A percentile compares a stretch with the other conserved stretches of the same genome.
Conservation (phyloP, 2,888 invertebrate species). For the Nasonovia ribisnigri region DNA sequence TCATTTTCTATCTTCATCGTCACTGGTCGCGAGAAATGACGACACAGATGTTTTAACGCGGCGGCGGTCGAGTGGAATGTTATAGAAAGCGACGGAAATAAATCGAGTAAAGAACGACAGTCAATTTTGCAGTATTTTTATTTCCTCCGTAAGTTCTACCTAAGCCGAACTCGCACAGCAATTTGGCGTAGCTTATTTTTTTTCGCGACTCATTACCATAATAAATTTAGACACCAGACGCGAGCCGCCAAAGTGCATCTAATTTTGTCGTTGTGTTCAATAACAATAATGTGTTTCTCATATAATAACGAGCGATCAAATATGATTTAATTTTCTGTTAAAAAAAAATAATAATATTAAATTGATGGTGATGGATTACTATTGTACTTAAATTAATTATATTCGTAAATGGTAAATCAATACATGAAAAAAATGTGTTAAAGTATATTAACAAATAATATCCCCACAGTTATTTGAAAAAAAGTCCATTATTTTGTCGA, state of each 20-base stretch:
- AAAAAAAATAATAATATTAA: background rate
- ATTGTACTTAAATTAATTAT: background rate
- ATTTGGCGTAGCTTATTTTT: slow-evolving; percentile 46
- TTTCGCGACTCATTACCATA: slow-evolving; percentile 44
- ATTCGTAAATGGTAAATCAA: background rate
- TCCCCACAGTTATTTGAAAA: background rate
- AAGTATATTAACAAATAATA: background rate
- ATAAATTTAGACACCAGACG: slow-evolving; percentile 57
- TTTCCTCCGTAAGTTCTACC: slow-evolving; percentile 42
- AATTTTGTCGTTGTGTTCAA: slow-evolving; percentile 42
- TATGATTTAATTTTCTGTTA: background rate
- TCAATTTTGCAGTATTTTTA: slow-evolving; percentile 56
- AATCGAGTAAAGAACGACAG: slow-evolving; percentile 55
- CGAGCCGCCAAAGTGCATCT: slow-evolving; percentile 31
- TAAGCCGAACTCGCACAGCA: slow-evolving; percentile 40
- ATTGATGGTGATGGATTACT: background rate
- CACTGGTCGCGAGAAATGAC: slow-evolving; percentile 46
- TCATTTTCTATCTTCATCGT: slow-evolving; percentile 60
- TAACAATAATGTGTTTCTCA: slow-evolving; percentile 3
- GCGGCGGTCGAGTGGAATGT: slow-evolving; percentile 42
- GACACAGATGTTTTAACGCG: slow-evolving; percentile 37
- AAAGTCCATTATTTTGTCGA: background rate
- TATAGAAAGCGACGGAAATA: slow-evolving; percentile 56
- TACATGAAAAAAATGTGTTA: background rate
- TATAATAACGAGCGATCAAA: background rate